Base-by-base conservation (phyloP, 2,113 vertebrate species). In the Mustelus asterias region DNA sequence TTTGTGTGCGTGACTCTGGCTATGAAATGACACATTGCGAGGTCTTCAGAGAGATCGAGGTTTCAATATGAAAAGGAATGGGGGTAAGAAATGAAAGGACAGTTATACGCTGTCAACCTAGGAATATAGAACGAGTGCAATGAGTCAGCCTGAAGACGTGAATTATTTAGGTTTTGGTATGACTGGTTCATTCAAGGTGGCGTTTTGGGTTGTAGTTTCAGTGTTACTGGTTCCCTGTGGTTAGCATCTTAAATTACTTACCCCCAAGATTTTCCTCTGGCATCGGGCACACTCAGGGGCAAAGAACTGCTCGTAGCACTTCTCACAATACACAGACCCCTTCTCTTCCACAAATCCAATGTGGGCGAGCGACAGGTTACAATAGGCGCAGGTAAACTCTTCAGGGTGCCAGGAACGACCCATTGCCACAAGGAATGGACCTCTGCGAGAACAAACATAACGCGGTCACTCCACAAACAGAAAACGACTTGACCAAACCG, bases 401-500 rank as follows among this genome's bases (percentile, higher is more conserved):
- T 99, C 99, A 0, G 99, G 98, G 97, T 99, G 99, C 99, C 99
- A 99, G 0, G 99, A 99, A 97, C 98, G 99, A 20, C 99, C 99
- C 98, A 99, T 97, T 94, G 99, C 99, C 97, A 99, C 98, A 5
- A 99, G 97, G 96, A 99, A 99, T 0, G 99, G 99, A 93, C 99
- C 99, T 97, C 99, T 99, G 97, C 76, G 94, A 96, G 85, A 96
- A 96, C 20, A 96, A 96, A 97, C 20, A 96, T 0, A 54, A 37
- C 90, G 10, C 37, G 20, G 41, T 63, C n/a, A 67, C 93, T 8
- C 4, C 18, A 63, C 93, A 20, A 29, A n/a, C 22, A 63, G 33
- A 1, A 96, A 80, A 65, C 9, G 6, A 65, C 54, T 95, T 58
- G 11, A 29, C 54, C 11, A 60, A 94, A 69, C 65, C 2, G 18